phyloP scores from a whole-genome alignment of 2,113 vertebrate genomes.

The mouse (Mus musculus) region DNA sequence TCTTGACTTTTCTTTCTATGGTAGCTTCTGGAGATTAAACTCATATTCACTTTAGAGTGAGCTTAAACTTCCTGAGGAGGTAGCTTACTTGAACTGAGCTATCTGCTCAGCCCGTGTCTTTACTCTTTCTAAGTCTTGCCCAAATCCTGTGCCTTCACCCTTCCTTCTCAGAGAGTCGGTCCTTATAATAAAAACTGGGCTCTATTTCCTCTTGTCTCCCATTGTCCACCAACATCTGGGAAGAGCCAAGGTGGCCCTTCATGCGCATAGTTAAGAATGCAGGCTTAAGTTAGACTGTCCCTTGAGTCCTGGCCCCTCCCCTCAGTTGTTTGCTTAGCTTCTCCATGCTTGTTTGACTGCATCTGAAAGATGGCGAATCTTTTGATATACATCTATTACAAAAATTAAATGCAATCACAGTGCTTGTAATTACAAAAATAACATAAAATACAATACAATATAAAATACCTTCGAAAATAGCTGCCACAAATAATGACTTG shows the following conservation, averaged over 20 bases:
- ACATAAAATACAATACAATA: neutral
- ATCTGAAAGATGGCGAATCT: neutral
- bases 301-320: neutral
- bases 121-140: neutral
- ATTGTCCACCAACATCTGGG: neutral
- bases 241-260: neutral
- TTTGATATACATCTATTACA: neutral
- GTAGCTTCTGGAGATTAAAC: neutral
- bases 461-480: neutral
- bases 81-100: neutral
- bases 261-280: neutral
- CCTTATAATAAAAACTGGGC: neutral
- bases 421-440: neutral
- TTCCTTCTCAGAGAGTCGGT: neutral
- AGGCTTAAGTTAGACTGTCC: neutral
- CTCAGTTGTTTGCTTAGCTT: neutral
- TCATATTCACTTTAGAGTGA: too few species aligned
- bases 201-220: neutral
- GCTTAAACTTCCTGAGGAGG: too few species aligned
- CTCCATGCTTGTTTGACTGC: neutral
- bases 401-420: neutral
- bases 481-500: neutral
- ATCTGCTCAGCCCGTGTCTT: neutral
- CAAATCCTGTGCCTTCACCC: neutral
- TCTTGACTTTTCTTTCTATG: neutral